phyloP scores from a whole-genome alignment of 2,888 invertebrate genomes.

The Cheilosia variabilis region DNA sequence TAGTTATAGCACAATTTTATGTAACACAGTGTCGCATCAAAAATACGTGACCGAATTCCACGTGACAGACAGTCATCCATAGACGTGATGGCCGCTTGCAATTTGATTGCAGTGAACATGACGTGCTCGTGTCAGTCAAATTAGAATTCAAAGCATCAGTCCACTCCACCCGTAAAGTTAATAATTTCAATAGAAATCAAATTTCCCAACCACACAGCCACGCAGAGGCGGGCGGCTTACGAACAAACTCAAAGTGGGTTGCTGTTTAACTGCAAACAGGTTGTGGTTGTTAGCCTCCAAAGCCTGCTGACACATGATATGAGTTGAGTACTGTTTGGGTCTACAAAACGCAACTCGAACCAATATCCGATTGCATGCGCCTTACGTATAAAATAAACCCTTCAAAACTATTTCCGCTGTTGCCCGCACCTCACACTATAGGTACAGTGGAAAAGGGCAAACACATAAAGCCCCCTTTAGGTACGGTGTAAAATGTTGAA shows the following conservation, averaged over 20 bases:
- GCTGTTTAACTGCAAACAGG: slow-evolving; percentile 4
- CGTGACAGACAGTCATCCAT: no score
- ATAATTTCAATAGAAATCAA: not conserved
- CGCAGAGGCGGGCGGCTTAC: not conserved
- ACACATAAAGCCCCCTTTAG: slow-evolving; percentile 19
- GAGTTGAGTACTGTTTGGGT: not conserved
- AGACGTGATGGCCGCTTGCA: no score
- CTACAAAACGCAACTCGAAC: slow-evolving; percentile 4
- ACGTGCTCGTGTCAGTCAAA: not conserved
- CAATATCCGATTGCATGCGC: slow-evolving; percentile 24
- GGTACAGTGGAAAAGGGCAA: slow-evolving; percentile 26
- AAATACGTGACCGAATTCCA: no score
- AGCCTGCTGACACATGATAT: slow-evolving; percentile 12
- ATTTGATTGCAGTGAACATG: no score
- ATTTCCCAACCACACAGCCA: not conserved
- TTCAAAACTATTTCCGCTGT: slow-evolving; percentile 10
- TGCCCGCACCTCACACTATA: not conserved
- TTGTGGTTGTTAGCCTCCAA: not conserved
- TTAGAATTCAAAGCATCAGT: not conserved
- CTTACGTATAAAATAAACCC: not conserved
- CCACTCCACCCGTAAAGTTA: no score
- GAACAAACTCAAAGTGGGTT: slow-evolving; percentile 1
- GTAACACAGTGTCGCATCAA: no score
- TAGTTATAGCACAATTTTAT: no score
- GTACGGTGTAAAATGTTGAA: slow-evolving; percentile 1